Evolutionary conservation across 2,888 invertebrate genomes (phyloP), one percentile per base, ranked within the genome.

Genomic region (Aphidoletes aphidimyza): DNA sequence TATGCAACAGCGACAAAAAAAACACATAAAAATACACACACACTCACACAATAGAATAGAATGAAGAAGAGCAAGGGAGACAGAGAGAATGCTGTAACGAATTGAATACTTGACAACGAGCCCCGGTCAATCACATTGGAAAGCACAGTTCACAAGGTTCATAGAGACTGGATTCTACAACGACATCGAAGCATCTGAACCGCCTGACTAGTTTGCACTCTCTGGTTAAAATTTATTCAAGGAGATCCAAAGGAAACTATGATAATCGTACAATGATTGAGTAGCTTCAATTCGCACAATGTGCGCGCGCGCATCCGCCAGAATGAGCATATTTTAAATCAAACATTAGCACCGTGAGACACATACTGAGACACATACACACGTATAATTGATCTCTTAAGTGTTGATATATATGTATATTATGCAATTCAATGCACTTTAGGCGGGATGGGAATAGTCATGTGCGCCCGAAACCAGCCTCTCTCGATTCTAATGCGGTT

Each of bases 161-260:
- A 69, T n/a, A 22, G 3, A 3, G 17, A 30, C 11, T 69, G 69
- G 11, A 69, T 69, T 19, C 26, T 22, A n/a, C 11, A 26, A 2
- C 42, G 26, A 11, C n/a, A 14, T 30, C 11, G 1, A 69, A 9
- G 11, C 69, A 47, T 11, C 9, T 2, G 17, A 19, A n/a, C 14
- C 26, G n/a, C n/a, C n/a, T n/a, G 17, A 69, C 69, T 69, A 14
- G 69, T 69, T 69, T 26, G 69, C 69, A 69, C 17, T 69, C 34
- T n/a, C n/a, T n/a, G n/a, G 69, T 69, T n/a, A n/a, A 69, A 69
- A 69, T 69, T 69, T 69, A 69, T 69, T 69, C 69, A 69, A 69
- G 69, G 30, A 69, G 69, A 69, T 69, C 30, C 30, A 34, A 69
- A 69, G 69, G 14, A 14, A 30, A 69, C 30, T 14, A 69, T 69